These are phyloP conservation scores for Loris lydekkerianus DNA, from an alignment of 2,797 vertebrate species.

Conservation along the genomic window DNA sequence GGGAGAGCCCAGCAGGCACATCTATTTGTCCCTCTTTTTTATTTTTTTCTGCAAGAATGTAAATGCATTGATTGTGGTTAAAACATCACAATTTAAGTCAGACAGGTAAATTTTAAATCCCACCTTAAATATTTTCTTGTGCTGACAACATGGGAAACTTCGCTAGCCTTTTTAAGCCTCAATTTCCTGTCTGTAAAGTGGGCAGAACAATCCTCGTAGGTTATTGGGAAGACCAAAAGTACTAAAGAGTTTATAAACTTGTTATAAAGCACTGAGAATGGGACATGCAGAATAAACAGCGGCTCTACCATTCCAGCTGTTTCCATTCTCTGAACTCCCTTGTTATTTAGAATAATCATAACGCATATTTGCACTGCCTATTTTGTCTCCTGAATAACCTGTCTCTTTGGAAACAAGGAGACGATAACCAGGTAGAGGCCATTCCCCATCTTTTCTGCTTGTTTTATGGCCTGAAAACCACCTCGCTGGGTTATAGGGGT, in stretches of 20 bases:
- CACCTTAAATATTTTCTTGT: background rate
- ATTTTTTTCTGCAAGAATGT: background rate
- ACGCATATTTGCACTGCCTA: background rate
- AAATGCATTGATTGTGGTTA: background rate
- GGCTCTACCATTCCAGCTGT: background rate
- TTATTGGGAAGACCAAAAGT: background rate
- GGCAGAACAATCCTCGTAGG: background rate
- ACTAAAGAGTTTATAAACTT: background rate
- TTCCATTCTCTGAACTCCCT: background rate
- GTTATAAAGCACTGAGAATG: background rate
- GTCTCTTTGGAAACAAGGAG: background rate
- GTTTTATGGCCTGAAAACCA: background rate
- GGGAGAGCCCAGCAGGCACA: background rate
- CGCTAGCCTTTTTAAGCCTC: background rate
- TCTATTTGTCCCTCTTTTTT: background rate
- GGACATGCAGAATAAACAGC: background rate
- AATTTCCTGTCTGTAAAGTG: slow-evolving; percentile 13
- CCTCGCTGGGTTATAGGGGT: background rate
- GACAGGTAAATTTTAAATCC: background rate
- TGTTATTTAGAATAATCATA: background rate
- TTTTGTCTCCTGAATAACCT: slow-evolving; percentile 14
- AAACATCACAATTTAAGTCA: background rate
- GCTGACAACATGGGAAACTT: background rate
- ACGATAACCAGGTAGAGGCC: background rate
- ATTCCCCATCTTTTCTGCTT: background rate